Evolutionary conservation across 1,140 invertebrate species (phyloP).

Genomic region (Branchinecta lynchi): DNA sequence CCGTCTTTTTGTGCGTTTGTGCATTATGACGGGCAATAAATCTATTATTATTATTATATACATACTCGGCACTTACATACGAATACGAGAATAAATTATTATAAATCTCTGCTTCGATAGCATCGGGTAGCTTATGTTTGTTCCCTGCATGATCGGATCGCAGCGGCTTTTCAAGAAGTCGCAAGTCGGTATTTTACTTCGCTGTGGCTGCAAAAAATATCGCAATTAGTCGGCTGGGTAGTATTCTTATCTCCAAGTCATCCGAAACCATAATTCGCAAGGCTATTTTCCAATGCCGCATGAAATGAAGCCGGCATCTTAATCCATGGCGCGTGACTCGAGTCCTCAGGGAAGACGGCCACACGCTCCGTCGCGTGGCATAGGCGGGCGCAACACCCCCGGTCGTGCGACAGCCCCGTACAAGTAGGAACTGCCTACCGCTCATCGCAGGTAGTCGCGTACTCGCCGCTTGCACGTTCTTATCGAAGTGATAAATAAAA

Average conservation of each 20-base stretch:
- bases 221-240: not conserved
- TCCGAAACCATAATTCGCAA: not conserved
- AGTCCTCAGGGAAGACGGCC: not conserved
- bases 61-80: not conserved
- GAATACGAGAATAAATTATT: not conserved
- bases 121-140: not conserved
- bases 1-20: too few species aligned
- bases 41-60: not conserved
- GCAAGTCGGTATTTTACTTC: not conserved
- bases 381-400: not conserved
- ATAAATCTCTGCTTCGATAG: not conserved
- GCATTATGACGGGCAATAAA: too few species aligned
- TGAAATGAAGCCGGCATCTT: not conserved
- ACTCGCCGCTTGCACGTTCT: not conserved
- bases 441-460: not conserved
- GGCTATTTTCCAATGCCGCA: not conserved
- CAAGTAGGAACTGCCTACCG: slow-evolving; percentile 4
- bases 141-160: not conserved
- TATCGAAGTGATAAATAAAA: not conserved
- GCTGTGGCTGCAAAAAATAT: not conserved
- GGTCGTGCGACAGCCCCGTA: not conserved
- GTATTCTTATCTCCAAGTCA: not conserved
- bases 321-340: not conserved
- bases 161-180: not conserved
- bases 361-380: slow-evolving; percentile 3